These are phyloP conservation scores for Nomia melanderi DNA, from an alignment of 1,140 invertebrate genomes.

Conservation along the genomic window DNA sequence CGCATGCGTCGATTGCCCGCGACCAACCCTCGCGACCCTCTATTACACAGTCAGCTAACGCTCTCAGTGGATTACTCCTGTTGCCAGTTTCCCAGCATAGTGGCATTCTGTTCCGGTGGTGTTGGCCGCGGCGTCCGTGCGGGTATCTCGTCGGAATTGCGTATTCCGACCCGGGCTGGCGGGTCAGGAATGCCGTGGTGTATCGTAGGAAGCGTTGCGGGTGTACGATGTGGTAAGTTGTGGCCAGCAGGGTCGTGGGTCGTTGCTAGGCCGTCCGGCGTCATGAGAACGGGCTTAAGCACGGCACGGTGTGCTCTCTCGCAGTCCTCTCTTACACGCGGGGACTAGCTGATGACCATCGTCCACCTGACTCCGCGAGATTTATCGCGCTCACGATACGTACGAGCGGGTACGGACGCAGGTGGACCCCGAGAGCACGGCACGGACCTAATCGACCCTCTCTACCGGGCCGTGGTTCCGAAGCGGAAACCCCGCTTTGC, in stretches of 20 bases:
- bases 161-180: constrained; percentile 70
- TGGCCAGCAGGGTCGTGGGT: constrained; percentile 75
- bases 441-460: constrained; percentile 57
- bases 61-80: background rate
- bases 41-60: too few species aligned
- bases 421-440: constrained; percentile 23
- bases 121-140: constrained; percentile 41
- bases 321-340: constrained; percentile 65
- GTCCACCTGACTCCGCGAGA: constrained; percentile 78
- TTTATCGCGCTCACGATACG: constrained; percentile 76
- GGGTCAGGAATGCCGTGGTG: constrained; percentile 67
- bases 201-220: constrained; percentile 73
- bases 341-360: constrained; percentile 78
- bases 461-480: background rate
- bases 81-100: background rate
- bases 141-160: constrained; percentile 63
- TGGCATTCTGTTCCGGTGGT: constrained; percentile 47
- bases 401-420: constrained; percentile 24
- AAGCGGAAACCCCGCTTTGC: constrained; percentile 36
- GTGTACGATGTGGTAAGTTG: constrained; percentile 75
- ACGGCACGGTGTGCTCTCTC: constrained; percentile 36
- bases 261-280: constrained; percentile 73
- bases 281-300: constrained; percentile 76
- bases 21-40: too few species aligned
- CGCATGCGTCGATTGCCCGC: too few species aligned